Percentiles rank a stretch among this genome's conserved stretches.
These are phyloP conservation scores for Aleiodes testaceus DNA, from an alignment of 2,888 invertebrate genomes.

Conservation along the genomic window DNA sequence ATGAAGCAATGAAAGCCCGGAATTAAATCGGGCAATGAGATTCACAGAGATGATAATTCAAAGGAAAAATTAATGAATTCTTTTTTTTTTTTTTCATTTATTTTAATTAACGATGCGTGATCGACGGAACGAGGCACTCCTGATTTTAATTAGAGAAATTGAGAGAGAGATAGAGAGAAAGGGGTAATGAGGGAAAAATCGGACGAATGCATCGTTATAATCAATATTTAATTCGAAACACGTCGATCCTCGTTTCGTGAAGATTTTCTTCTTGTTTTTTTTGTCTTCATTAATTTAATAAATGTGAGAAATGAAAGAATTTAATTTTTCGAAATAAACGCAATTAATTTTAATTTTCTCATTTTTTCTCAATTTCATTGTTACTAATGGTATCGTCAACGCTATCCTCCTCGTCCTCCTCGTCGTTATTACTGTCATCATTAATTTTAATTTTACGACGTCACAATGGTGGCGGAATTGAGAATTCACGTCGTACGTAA, in stretches of 20 bases:
- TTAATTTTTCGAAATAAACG: background rate
- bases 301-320: background rate
- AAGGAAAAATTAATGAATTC: slow-evolving; percentile 12
- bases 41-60: background rate
- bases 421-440: slow-evolving; percentile 47
- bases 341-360: slow-evolving; percentile 27
- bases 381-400: slow-evolving; percentile 40
- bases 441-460: slow-evolving; percentile 54
- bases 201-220: slow-evolving; percentile 34
- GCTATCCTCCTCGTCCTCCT: slow-evolving; percentile 48
- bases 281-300: background rate
- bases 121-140: slow-evolving; percentile 42
- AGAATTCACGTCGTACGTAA: slow-evolving; percentile 82
- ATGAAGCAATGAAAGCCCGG: background rate
- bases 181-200: slow-evolving; percentile 7
- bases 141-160: slow-evolving; percentile 4
- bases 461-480: slow-evolving; percentile 71
- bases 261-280: slow-evolving; percentile 3
- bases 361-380: slow-evolving; percentile 42
- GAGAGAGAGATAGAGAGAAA: slow-evolving; percentile 37
- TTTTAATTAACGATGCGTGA: slow-evolving; percentile 28
- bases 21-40: slow-evolving; percentile 22
- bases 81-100: background rate
- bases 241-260: slow-evolving; percentile 30
- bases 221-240: slow-evolving; percentile 32